These are phyloP conservation scores for Ophraella communa DNA, from an alignment of 2,888 invertebrate genomes.

Conservation along the genomic window DNA sequence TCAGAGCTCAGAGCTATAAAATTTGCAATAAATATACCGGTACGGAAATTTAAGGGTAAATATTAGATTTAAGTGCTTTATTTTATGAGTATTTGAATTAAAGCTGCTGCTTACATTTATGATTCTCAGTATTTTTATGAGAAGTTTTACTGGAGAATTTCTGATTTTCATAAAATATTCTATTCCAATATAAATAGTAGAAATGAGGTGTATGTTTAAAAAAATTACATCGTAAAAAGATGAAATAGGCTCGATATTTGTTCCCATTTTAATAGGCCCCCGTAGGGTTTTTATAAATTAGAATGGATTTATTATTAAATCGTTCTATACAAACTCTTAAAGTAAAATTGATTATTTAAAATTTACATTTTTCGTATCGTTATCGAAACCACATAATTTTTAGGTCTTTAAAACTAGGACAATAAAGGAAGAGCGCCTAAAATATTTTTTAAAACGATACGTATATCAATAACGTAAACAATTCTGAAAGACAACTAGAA, in stretches of 20 bases:
- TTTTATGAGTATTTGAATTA: neutral
- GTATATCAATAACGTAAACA: slow-evolving; percentile 1
- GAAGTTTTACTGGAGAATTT: neutral
- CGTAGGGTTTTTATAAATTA: too few species aligned
- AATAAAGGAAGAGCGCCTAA: neutral
- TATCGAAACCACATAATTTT: neutral
- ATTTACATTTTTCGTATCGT: neutral
- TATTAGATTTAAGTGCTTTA: neutral
- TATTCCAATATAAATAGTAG: neutral
- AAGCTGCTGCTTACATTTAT: neutral
- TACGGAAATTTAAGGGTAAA: neutral
- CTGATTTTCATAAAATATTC: neutral
- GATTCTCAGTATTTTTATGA: neutral
- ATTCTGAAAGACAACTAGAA: neutral
- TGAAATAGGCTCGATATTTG: neutral
- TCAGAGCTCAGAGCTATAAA: too few species aligned
- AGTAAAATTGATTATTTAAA: slow-evolving; percentile 1
- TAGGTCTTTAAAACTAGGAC: neutral
- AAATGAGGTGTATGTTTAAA: neutral
- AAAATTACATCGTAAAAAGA: neutral
- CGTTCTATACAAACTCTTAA: too few species aligned
- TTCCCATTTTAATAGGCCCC: too few species aligned
- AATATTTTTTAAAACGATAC: slow-evolving; percentile 1
- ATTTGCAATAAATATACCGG: too few species aligned
- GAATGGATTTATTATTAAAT: too few species aligned